Conservation (phyloP, 2,797 vertebrate species). For the Acrossocheilus wenchowensis region DNA sequence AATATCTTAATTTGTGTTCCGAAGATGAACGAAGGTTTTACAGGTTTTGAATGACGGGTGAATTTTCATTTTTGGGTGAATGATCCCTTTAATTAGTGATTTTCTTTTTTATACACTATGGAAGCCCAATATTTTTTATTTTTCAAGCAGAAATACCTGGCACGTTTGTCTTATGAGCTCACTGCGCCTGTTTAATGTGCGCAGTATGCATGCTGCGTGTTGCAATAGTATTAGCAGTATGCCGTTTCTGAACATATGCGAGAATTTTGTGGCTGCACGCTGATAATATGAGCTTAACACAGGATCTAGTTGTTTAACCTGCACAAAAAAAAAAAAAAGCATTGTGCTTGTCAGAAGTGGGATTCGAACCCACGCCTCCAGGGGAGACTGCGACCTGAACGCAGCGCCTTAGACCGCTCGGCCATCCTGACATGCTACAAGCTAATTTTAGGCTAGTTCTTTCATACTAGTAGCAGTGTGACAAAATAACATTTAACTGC, state of each 20-base stretch:
- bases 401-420: slow-evolving; percentile 75
- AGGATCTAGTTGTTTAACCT: background rate
- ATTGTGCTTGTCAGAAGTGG: slow-evolving; percentile 70
- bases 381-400: slow-evolving; percentile 77
- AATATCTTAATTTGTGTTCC: no score
- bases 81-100: no score
- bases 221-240: background rate
- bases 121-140: background rate
- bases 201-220: background rate
- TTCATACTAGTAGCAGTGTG: background rate
- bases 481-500: rapidly evolving
- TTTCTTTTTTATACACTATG: background rate
- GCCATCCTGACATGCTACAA: slow-evolving; percentile 69
- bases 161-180: background rate
- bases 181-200: background rate
- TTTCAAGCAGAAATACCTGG: background rate
- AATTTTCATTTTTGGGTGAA: no score
- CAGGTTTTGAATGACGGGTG: no score
- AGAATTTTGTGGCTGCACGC: background rate
- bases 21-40: no score
- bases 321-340: background rate
- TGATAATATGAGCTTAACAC: background rate
- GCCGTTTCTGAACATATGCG: background rate
- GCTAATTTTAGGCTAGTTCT: rapidly evolving
- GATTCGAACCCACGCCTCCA: slow-evolving; percentile 78